Evolutionary conservation across 2,888 invertebrate genomes (phyloP), one percentile per base, ranked within the genome.

Genomic region (Junonia oenone): DNA sequence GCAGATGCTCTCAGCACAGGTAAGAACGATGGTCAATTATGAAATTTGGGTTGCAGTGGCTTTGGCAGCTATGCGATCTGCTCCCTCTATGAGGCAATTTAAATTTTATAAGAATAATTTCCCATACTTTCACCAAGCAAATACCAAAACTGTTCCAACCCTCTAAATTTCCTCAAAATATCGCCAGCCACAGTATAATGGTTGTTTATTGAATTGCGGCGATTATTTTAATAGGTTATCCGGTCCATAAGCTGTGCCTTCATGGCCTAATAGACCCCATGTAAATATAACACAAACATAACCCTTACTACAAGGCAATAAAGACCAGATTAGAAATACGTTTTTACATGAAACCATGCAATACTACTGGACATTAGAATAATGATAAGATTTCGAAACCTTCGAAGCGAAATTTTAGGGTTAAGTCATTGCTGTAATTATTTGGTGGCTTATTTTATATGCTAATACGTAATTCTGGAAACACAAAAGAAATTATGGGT

Each of bases 171-270:
- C 60, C 51, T 64, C 69, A 72, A 76, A 75, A 73, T 68, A 71
- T 68, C 67, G 62, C 67, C 63, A 66, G 69, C 72, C 71, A 72
- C 73, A 73, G 72, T 69, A 76, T 81, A 81, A 82, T 76, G 78
- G 69, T 68, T 78, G 81, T 78, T 86, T 83, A 86, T 83, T 87
- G 85, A 83, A 86, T 82, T 77, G 77, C 77, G 72, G 67, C 78
- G 71, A 87, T 87, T 88, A 88, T 83, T 87, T 86, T 88, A 89
- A 88, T 87, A 84, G 81, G 76, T 86, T 58, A 61, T 61, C 61
- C 61, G 61, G 61, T 58, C 58, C 55, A 55, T 51, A 51, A 56
- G 53, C 61, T 51, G 51, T 53, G 60, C 45, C 59, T 58, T 61
- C 58, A 58, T 55, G 55, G 58, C 59, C 50, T 53, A 53, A 56